Base-by-base conservation (phyloP, 2,113 vertebrate genomes). In the Engraulis encrasicolus region DNA sequence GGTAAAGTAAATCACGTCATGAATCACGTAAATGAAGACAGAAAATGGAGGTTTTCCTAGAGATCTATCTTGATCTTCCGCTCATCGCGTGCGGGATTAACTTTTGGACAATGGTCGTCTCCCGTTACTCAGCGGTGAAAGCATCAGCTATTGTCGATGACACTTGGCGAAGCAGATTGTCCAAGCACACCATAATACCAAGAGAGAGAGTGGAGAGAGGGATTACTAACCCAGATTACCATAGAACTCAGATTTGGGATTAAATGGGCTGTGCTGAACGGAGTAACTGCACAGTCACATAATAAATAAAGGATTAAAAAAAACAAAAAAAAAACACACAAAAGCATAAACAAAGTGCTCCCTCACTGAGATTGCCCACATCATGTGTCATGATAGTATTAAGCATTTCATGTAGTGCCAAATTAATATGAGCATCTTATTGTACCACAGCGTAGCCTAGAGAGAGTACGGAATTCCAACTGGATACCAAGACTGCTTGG, bases 191-290 rank as follows among this genome's bases (percentile, higher is more conserved):
- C 4, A 5, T 34, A 17, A 71, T 34, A 71, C 27, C 15, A 5
- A 74, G 66, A 74, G 27, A 74, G n/a, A n/a, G n/a, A n/a, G n/a
- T n/a, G n/a, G n/a, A n/a, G n/a, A n/a, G n/a, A 27, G 66, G 23
- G 66, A 74, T 74, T 74, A 34, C 2, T 36, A 74, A 74, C 66
- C 66, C 66, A 74, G 66, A 74, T 74, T 74, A n/a, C n/a, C n/a
- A n/a, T n/a, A 36, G 66, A 31, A 34, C 31, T 34, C 66, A 74
- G 27, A 12, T 74, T 34, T 74, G 31, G 66, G 66, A 74, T 36
- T 74, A 74, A 34, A 74, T n/a, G 66, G 14, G 66, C 66, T 74
- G 27, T 15, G 27, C 27, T 34, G 61, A 71, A 71, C 34, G 1
- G 17, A 15, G 66, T 17, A 5, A 36, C 34, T 27, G 12, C 66